Conservation (phyloP, 1,140 invertebrate species). For the Brachionus asplanchnoidis region DNA sequence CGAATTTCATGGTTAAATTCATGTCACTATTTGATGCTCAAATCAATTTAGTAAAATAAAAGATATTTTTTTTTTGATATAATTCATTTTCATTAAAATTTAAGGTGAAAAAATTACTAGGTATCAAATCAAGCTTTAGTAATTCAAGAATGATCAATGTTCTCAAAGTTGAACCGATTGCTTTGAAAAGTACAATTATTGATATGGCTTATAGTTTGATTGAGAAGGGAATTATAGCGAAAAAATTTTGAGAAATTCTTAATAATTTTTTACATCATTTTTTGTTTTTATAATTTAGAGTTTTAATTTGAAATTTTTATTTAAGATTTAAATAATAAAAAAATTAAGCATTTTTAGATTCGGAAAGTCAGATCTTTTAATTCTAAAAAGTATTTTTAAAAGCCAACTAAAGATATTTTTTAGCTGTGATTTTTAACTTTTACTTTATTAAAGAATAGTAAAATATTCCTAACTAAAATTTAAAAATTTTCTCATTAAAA, state of each 20-base stretch:
- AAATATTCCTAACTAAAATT: too few species aligned
- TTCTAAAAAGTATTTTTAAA: too few species aligned
- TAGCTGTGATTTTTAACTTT: too few species aligned
- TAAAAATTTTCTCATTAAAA: too few species aligned
- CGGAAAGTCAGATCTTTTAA: too few species aligned
- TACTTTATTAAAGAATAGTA: too few species aligned
- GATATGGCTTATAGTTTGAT: constrained; percentile 60
- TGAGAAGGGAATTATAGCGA: constrained; percentile 46
- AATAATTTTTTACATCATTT: not conserved
- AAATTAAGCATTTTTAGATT: too few species aligned
- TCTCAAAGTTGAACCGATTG: constrained; percentile 54
- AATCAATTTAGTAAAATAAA: not conserved
- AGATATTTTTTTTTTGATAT: not conserved
- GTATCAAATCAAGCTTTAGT: constrained; percentile 58
- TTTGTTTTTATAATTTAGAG: not conserved
- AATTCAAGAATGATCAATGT: constrained; percentile 58
- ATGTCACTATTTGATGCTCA: not conserved
- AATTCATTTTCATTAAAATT: not conserved
- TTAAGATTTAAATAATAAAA: too few species aligned
- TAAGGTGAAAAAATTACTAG: constrained; percentile 45
- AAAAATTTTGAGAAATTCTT: not conserved
- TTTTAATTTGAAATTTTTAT: not conserved
- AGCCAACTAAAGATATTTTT: too few species aligned
- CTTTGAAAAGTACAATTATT: constrained; percentile 55
- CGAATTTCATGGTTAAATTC: constrained; percentile 55